Base-by-base conservation (phyloP, 2,113 vertebrate genomes). In the Apodemus sylvaticus region DNA sequence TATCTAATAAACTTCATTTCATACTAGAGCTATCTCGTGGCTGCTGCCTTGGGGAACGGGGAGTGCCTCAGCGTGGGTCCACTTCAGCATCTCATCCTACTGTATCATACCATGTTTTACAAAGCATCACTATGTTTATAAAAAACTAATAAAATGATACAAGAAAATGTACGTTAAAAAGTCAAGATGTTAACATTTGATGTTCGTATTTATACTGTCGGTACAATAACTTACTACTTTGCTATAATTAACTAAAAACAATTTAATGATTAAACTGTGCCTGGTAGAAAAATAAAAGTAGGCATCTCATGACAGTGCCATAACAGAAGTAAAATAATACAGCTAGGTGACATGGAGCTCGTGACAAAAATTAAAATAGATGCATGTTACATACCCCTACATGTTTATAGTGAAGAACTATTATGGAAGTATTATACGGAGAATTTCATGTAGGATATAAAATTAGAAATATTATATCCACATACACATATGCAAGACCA, bases 251-350 rank as follows among this genome's bases (percentile, higher is more conserved):
- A 48, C 7, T 48, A 62, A 74, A 19, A 39, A 1, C 48, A 53
- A 93, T 71, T 51, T 62, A 60, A 34, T 68, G 77, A 70, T 93
- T 86, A 55, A 86, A 92, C 68, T 88, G 68, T 81, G 31, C 29
- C 73, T 83, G n/a, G 66, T 91, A 92, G 86, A 39, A 90, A 93
- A 91, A 95, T 64, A 2, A 53, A 85, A 48, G 31, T 31, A 81
- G 17, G 36, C 3, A 66, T 70, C 55, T 91, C 17, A 16, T 89
- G 29, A 78, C 29, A 93, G 36, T n/a, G 51, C 34, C 74, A 34
- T 36, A 71, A 31, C 3, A 16, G 17, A 92, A 79, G 8, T 39
- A 48, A 94, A 94, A 74, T 81, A 79, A 66, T 87, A 24, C 2
- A 60, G 3, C 5, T 66, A 1, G 74, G 10, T 77, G 3, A 64